Base-by-base conservation (phyloP, 1,140 invertebrate genomes). In the Latrodectus geometricus region DNA sequence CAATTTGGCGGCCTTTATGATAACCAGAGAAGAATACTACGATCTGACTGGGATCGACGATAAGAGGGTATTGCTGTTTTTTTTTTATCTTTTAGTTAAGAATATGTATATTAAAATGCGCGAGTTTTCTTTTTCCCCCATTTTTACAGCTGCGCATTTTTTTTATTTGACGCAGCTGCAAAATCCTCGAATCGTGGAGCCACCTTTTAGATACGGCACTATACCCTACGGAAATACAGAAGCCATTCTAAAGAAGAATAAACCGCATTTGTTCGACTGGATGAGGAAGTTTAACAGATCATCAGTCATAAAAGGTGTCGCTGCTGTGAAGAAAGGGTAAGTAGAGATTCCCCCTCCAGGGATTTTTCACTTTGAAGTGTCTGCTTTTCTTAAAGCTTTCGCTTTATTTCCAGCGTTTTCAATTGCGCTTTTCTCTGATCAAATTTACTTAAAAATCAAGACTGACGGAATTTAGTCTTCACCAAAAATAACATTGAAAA, bases 1-100 rank as follows among this genome's bases (percentile, higher is more conserved):
- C 91, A 98, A 98, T 92, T 92, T 98, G 90, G 98, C 98, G 35
- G 98, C 98, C 77, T 99, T 99, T 93, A 99, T 99, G 98, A 99
- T 99, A 90, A 99, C 98, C 56, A 94, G 98, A 89, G 97, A 99
- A 91, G 97, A 99, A 90, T 98, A 95, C 91, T 97, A 97, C 90
- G 96, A 99, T 90, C 95, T 99, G 83, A 94, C 93, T 88, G 98
- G 98, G 14, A 92, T 99, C 75, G 96, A 99, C 89, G 98, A 99
- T 91, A 93, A 90, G 15, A 75, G 86, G 54, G 86, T 87, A 81
- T 56, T 77, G 49, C 9, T 81, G 17, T 66, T 21, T 79, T n/a
- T 66, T 68, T 12, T 73, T 12, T 49, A 21, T 21, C 0, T 17
- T 61, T 11, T 17, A 61, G 35, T 35, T 35, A 35, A 35, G 35